These are phyloP conservation scores for Pogonocherus hispidulus DNA, from an alignment of 2,888 invertebrate genomes.

Conservation along the genomic window DNA sequence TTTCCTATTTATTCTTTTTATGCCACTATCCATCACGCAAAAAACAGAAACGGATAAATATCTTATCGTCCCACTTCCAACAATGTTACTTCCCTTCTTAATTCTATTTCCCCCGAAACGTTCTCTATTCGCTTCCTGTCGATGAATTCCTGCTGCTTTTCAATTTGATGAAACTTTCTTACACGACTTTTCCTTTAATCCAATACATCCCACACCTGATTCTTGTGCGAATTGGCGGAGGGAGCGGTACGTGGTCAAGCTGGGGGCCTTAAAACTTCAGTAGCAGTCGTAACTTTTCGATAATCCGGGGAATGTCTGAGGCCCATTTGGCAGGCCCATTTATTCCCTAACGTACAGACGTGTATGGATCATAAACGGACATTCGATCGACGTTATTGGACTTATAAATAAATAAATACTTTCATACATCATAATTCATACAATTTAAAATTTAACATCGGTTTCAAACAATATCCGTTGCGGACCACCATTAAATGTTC, in stretches of 20 bases:
- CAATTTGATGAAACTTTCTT: conserved; percentile 34
- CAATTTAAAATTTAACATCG: no score
- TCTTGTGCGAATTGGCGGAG: conserved; percentile 26
- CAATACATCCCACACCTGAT: conserved; percentile 41
- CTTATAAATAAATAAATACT: no score
- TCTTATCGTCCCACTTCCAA: background rate
- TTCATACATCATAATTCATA: no score
- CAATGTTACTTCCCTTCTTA: background rate
- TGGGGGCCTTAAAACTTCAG: conserved; percentile 10
- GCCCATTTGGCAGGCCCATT: background rate
- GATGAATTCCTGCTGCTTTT: conserved; percentile 38
- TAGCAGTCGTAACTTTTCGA: conserved; percentile 36
- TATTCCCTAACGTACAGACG: no score
- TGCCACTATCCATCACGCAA: background rate
- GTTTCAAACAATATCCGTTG: no score
- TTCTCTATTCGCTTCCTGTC: conserved; percentile 10
- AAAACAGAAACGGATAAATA: background rate
- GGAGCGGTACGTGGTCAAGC: conserved; percentile 17
- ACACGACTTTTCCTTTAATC: conserved; percentile 39
- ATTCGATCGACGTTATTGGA: no score
- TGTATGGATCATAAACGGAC: no score
- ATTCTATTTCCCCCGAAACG: background rate
- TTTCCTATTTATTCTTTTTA: no score
- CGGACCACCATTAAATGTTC: no score
- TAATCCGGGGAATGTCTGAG: conserved; percentile 52